A percentile compares a stretch with the other conserved stretches of the same genome.
These are phyloP conservation scores for Ctenochaetus hawaiiensis DNA, from an alignment of 2,797 vertebrate genomes.

Conservation along the genomic window DNA sequence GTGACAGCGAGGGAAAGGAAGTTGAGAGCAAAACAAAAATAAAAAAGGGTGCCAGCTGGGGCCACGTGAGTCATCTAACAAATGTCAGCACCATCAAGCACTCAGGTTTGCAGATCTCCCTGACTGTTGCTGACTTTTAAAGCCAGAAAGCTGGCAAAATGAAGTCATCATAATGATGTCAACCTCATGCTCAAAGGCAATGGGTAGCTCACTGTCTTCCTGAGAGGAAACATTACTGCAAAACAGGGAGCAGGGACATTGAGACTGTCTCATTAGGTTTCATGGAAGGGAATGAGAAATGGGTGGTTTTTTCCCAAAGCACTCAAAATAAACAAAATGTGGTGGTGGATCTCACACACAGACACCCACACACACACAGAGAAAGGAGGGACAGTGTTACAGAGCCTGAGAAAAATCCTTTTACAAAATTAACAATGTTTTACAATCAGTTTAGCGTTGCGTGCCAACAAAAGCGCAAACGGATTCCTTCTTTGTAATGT, in stretches of 20 bases:
- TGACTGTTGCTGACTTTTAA: constrained; percentile 41
- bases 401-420: constrained; percentile 13
- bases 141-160: constrained; percentile 44
- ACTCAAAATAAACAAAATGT: constrained; percentile 20
- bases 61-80: constrained; percentile 30
- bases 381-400: background rate
- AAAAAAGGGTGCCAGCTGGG: constrained; percentile 30
- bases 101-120: constrained; percentile 46
- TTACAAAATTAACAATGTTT: constrained; percentile 22
- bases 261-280: constrained; percentile 40
- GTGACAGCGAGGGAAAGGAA: constrained; percentile 2
- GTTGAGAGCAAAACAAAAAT: constrained; percentile 34
- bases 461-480: constrained; percentile 4
- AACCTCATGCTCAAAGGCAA: constrained; percentile 33
- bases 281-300: constrained; percentile 9
- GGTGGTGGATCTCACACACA: constrained; percentile 4
- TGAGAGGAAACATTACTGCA: constrained; percentile 30
- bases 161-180: constrained; percentile 62
- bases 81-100: constrained; percentile 36
- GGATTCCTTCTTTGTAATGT: constrained; percentile 10
- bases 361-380: background rate
- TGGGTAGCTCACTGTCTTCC: constrained; percentile 52
- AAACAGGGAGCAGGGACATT: constrained; percentile 10
- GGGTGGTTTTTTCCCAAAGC: constrained; percentile 24
- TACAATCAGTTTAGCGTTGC: background rate